Evolutionary conservation across 2,797 vertebrate species (phyloP), one percentile per base, ranked within the genome.

Genomic region (Xiphophorus birchmanni): DNA sequence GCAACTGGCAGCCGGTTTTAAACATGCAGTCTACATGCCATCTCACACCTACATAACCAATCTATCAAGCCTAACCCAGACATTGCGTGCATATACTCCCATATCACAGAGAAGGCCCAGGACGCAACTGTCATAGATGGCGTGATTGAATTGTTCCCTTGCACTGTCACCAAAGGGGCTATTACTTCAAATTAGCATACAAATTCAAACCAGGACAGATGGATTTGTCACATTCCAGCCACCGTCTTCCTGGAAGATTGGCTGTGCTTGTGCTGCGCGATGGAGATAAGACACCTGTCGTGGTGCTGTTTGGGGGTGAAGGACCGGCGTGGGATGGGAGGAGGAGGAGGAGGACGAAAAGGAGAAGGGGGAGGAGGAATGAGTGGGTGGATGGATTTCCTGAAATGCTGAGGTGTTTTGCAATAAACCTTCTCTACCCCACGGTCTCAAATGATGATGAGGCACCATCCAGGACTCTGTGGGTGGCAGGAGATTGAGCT

Each of bases 131-230:
- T 96, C 95, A 96, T 92, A 95, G 94, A 96, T 95, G 94, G 91
- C 91, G 88, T 96, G 96, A 96, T 96, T 96, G 95, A 96, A 96
- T 96, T 96, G 95, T 96, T 96, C 95, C 93, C 93, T 93, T 93
- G 95, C 94, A 94, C 95, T 94, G 94, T 96, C 95, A 96, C 95
- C 95, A 95, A 94, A 96, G 95, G 95, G 95, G 94, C 95, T 95
- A 96, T 96, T 96, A 96, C 95, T 96, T 95, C 95, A 96, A 96
- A 96, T 96, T 96, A 96, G 96, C 96, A 96, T 96, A 96, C 95
- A 96, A 96, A 96, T 96, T 96, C 95, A 96, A 96, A 96, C 93
- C 94, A 90, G 95, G 94, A 96, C 96, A 96, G 96, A 96, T 96
- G 95, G 96, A 96, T 96, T 96, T 96, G 95, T 96, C 96, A 96